These are phyloP conservation scores for Todiramphus saurophagus DNA, from an alignment of 2,113 vertebrate species.

Conservation along the genomic window DNA sequence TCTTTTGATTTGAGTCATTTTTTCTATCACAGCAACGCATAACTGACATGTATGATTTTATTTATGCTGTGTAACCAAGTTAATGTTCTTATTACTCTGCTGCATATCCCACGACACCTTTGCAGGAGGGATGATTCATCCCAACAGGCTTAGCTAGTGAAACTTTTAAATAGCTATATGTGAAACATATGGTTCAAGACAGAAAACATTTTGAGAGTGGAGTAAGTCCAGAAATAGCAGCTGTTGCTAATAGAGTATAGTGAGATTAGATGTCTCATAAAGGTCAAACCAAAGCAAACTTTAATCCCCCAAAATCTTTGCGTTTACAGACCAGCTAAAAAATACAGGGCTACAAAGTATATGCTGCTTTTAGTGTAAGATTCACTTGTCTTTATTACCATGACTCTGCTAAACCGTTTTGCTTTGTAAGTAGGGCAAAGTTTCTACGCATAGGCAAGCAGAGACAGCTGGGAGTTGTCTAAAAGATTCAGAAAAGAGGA, in stretches of 20 bases:
- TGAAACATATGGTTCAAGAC: neutral
- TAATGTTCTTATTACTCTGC: neutral
- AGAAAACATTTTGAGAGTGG: neutral
- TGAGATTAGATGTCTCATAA: neutral
- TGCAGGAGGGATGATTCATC: constrained; percentile 36
- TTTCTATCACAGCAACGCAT: neutral
- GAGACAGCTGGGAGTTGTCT: neutral
- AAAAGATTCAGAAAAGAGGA: neutral
- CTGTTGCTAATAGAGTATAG: neutral
- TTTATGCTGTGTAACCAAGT: neutral
- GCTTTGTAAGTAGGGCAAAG: neutral
- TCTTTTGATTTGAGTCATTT: neutral
- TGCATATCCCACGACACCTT: neutral
- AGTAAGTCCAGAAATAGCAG: constrained; percentile 30
- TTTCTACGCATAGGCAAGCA: neutral
- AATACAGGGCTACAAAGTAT: neutral
- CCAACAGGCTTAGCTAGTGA: neutral
- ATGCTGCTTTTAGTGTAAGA: neutral
- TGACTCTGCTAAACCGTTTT: neutral
- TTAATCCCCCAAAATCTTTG: neutral
- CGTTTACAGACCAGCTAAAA: neutral
- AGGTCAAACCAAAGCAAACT: neutral
- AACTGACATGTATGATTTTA: neutral
- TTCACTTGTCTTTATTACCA: neutral
- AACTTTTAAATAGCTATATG: constrained; percentile 13